phyloP scores from a whole-genome alignment of 2,797 vertebrate species.

The Babyrousa celebensis region DNA sequence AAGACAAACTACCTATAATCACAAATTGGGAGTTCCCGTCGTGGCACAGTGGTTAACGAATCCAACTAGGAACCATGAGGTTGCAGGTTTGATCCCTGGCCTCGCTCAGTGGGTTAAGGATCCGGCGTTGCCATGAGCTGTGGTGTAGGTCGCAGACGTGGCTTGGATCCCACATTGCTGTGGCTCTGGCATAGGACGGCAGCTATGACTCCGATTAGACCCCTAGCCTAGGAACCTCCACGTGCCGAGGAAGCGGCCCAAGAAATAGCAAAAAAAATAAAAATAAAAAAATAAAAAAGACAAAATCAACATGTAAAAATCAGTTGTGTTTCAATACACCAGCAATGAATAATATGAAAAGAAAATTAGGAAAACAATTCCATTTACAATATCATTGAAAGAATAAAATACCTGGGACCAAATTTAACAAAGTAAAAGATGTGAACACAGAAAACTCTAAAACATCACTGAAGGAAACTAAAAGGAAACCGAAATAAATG shows the following conservation, averaged over 20 bases:
- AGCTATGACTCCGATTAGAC: no score
- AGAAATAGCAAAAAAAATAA: not conserved
- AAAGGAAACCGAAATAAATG: slow-evolving; percentile 25
- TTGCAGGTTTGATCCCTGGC: no score
- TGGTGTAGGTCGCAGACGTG: no score
- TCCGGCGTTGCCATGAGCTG: no score
- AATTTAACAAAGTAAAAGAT: slow-evolving; percentile 38
- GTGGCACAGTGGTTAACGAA: no score
- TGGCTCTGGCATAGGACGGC: no score
- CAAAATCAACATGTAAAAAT: slow-evolving; percentile 7
- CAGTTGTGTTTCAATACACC: not conserved
- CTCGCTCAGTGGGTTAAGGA: no score
- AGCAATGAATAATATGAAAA: not conserved
- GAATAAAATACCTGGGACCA: slow-evolving; percentile 14
- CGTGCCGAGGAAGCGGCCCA: no score
- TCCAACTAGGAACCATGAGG: no score
- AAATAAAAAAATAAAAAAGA: no score
- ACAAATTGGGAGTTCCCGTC: not conserved
- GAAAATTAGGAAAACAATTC: not conserved
- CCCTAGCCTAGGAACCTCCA: no score
- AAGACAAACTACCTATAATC: not conserved
- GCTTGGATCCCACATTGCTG: no score
- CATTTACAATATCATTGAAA: not conserved
- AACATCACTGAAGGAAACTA: not conserved
- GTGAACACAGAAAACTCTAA: not conserved